Conservation (phyloP, 2,797 vertebrate species). For the Mormyrus proboscirostris region DNA sequence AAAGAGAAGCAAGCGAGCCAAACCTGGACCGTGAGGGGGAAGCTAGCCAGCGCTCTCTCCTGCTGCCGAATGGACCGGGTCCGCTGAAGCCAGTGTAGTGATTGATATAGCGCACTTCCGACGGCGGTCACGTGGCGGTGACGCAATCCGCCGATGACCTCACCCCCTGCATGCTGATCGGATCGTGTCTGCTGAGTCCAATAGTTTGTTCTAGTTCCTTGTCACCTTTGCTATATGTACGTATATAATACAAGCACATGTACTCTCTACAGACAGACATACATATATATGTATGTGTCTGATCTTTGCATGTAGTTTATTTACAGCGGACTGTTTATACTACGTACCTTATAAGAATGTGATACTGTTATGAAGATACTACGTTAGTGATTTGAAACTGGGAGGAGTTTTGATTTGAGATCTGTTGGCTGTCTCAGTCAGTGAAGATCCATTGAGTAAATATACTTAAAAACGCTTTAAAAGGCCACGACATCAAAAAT, state of each 20-base stretch:
- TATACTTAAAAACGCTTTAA: background rate
- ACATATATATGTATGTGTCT: too few relatives aligned
- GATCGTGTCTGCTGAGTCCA: background rate
- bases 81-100: constrained; percentile 17
- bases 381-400: background rate
- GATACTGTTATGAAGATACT: background rate
- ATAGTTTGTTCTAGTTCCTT: background rate
- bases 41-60: constrained; percentile 32
- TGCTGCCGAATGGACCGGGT: constrained; percentile 31
- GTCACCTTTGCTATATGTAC: background rate
- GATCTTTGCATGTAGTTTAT: background rate
- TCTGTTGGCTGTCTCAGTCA: background rate
- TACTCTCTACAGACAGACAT: background rate
- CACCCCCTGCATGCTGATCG: background rate
- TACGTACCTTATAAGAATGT: background rate
- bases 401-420: background rate
- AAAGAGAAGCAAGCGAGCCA: background rate
- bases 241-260: background rate
- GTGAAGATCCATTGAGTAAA: background rate
- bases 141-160: constrained; percentile 28
- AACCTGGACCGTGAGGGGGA: constrained; percentile 1
- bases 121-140: constrained; percentile 32
- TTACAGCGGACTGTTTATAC: background rate
- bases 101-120: constrained; percentile 26
- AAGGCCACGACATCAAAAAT: background rate